These are phyloP conservation scores for Acromyrmex echinatior DNA, from an alignment of 1,140 invertebrate genomes.

Conservation along the genomic window DNA sequence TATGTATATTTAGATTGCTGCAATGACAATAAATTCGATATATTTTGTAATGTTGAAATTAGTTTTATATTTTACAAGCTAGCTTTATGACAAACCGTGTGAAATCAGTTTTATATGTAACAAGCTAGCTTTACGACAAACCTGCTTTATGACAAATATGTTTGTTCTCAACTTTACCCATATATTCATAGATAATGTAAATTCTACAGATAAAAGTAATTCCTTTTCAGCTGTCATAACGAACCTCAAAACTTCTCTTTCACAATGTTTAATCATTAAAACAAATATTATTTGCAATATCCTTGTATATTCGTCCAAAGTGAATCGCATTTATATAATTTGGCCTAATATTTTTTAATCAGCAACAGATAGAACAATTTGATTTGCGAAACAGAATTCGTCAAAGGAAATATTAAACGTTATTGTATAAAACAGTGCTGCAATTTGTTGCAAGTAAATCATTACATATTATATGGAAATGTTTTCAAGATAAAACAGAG, in stretches of 20 bases:
- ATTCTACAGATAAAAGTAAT: neutral
- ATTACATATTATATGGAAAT: conserved; percentile 3
- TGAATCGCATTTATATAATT: neutral
- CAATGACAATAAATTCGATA: neutral
- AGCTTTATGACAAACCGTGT: neutral
- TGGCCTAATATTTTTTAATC: neutral
- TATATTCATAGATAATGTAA: neutral
- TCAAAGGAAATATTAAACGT: conserved; percentile 43
- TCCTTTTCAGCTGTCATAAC: conserved; percentile 15
- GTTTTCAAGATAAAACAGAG: conserved; percentile 3
- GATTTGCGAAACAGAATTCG: neutral
- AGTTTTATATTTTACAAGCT: neutral
- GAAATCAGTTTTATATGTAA: neutral
- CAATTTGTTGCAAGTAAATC: conserved; percentile 26
- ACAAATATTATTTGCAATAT: conserved; percentile 18
- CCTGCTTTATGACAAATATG: no score
- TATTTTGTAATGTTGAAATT: neutral
- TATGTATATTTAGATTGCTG: no score
- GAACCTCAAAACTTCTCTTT: neutral
- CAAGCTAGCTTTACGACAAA: neutral
- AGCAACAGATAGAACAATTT: neutral
- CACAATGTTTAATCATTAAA: conserved; percentile 9
- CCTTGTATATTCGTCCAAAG: neutral
- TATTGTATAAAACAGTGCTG: conserved; percentile 9
- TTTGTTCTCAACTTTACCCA: neutral